phyloP scores from a whole-genome alignment of 2,113 vertebrate species.

The Charadrius vociferus region DNA sequence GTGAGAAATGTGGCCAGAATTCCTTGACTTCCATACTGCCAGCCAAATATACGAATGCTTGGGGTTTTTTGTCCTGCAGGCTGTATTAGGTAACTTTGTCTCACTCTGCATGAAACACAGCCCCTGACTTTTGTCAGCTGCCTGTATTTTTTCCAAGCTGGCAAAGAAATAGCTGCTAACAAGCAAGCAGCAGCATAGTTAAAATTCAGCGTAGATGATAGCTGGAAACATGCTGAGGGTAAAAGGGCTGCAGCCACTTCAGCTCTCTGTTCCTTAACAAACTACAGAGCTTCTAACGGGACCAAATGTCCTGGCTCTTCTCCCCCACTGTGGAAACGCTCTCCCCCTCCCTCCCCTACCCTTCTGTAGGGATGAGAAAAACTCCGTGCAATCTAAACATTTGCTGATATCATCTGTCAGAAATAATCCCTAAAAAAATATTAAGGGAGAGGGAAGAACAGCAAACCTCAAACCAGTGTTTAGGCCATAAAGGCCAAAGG shows the following conservation, averaged over 20 bases:
- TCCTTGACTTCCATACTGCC: not conserved
- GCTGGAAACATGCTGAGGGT: not conserved
- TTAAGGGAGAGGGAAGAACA: not conserved
- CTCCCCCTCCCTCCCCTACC: not conserved
- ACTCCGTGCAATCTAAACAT: not conserved
- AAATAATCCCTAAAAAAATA: slow-evolving; percentile 46
- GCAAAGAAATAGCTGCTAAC: slow-evolving; percentile 1
- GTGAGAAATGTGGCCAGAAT: not conserved
- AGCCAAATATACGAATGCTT: not conserved
- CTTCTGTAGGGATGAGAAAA: not conserved
- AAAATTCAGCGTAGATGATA: not conserved
- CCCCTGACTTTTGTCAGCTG: slow-evolving; percentile 14
- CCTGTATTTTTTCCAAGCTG: not conserved
- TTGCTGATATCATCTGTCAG: slow-evolving; percentile 41
- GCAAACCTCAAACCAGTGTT: slow-evolving; percentile 48
- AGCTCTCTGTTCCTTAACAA: slow-evolving; percentile 2
- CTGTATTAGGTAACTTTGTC: not conserved
- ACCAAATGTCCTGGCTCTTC: not conserved
- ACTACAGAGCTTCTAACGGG: not conserved
- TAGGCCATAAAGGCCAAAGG: slow-evolving; percentile 65
- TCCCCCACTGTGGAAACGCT: not conserved
- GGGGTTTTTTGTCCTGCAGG: not conserved
- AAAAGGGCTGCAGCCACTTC: slow-evolving; percentile 36
- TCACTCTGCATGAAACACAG: not conserved
- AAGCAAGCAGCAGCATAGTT: not conserved